Evolutionary conservation across 2,888 invertebrate species (phyloP).

Genomic region (Paralinhomoeus sp.): DNA sequence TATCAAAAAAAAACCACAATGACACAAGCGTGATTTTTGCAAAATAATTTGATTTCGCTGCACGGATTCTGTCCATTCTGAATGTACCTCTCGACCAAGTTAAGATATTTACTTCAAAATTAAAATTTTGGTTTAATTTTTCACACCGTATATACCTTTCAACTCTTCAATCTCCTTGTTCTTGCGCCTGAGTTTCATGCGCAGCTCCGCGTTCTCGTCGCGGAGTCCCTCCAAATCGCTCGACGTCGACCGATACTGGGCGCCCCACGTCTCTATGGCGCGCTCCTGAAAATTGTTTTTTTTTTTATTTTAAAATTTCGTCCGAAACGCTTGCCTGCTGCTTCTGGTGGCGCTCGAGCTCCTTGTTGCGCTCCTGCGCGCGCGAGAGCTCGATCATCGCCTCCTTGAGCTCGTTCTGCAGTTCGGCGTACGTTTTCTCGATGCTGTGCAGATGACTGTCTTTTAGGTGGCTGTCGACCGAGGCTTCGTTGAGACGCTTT

Average conservation of each 20-base stretch:
- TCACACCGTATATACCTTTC: too few species aligned
- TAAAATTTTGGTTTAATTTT: too few species aligned
- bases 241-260: constrained; percentile 11
- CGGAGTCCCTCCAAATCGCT: constrained; percentile 14
- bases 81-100: too few species aligned
- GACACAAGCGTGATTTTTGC: too few species aligned
- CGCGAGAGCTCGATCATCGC: constrained; percentile 13
- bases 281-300: constrained; percentile 8
- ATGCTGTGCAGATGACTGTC: constrained; percentile 9
- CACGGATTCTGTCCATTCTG: too few species aligned
- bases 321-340: too few species aligned
- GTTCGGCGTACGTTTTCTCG: constrained; percentile 11
- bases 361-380: constrained; percentile 11
- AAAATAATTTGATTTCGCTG: too few species aligned
- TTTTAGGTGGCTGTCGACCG: constrained; percentile 12
- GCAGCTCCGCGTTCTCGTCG: constrained; percentile 18
- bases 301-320: background rate
- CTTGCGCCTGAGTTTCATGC: constrained; percentile 16
- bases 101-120: too few species aligned
- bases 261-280: constrained; percentile 16
- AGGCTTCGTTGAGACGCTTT: constrained; percentile 12
- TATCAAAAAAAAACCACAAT: too few species aligned
- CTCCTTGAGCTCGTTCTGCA: constrained; percentile 11
- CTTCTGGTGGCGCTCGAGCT: constrained; percentile 13
- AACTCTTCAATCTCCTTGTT: constrained; percentile 17